Evolutionary conservation across 2,797 vertebrate genomes (phyloP).

Genomic region (Simalia tracyae): DNA sequence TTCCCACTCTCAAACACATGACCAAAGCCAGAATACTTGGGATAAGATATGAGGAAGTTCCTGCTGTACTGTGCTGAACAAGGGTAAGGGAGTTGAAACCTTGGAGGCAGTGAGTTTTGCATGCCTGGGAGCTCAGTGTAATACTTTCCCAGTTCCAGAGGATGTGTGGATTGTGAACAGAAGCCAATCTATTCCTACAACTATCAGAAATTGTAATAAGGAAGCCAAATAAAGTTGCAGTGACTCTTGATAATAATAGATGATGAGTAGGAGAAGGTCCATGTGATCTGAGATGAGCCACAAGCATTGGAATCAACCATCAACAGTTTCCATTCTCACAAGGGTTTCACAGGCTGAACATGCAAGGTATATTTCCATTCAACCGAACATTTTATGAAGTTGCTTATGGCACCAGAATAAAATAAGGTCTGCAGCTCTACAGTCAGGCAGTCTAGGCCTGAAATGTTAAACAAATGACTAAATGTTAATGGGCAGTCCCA

Average conservation of each 20-base stretch:
- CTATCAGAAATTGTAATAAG: not conserved
- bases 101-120: not conserved
- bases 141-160: not conserved
- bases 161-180: not conserved
- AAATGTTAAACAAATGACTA: not conserved
- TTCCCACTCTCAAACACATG: not conserved
- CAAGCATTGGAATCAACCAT: not conserved
- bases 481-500: not conserved
- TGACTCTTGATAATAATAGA: not conserved
- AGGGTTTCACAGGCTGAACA: not conserved
- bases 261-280: not conserved
- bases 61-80: not conserved
- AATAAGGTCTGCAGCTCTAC: not conserved
- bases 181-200: not conserved
- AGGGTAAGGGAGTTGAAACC: not conserved
- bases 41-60: not conserved
- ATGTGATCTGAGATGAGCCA: not conserved
- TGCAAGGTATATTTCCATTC: not conserved
- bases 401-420: not conserved
- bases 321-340: not conserved
- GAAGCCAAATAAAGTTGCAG: not conserved
- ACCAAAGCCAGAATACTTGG: not conserved
- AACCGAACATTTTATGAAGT: not conserved
- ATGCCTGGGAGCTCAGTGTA: not conserved
- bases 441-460: not conserved